Evolutionary conservation across 2,113 vertebrate species (phyloP).

Genomic region (Bothrops jararaca): DNA sequence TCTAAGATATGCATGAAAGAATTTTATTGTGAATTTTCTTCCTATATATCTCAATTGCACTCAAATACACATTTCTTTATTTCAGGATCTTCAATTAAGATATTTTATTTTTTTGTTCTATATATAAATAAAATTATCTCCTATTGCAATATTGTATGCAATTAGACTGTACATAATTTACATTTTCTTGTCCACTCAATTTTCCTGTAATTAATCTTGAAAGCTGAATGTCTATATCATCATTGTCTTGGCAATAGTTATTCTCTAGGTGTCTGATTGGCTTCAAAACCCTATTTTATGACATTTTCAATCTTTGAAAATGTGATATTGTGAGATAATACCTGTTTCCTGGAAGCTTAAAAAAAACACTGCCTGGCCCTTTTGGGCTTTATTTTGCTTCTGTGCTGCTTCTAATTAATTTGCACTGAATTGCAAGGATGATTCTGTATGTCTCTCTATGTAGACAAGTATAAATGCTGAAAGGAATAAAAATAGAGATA

Average conservation of each 20-base stretch:
- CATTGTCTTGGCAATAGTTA: constrained; percentile 24
- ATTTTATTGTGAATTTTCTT: neutral
- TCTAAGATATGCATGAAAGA: neutral
- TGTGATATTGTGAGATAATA: neutral
- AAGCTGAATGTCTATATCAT: constrained; percentile 12
- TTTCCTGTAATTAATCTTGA: constrained; percentile 24
- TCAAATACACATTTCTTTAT: neutral
- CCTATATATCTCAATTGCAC: neutral
- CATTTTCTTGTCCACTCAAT: constrained; percentile 1
- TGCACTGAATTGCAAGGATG: constrained; percentile 20
- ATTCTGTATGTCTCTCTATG: neutral
- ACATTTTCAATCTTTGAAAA: constrained; percentile 24
- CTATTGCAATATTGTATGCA: constrained; percentile 8
- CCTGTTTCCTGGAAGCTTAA: constrained; percentile 5
- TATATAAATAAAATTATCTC: constrained; percentile 2
- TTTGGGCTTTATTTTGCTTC: constrained; percentile 7
- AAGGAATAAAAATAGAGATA: neutral
- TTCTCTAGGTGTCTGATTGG: neutral
- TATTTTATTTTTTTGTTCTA: neutral
- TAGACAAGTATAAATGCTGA: neutral
- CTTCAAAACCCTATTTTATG: constrained; percentile 23
- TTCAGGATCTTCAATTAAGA: neutral
- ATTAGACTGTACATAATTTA: constrained; percentile 14
- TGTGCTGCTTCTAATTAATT: constrained; percentile 44
- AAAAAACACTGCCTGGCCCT: neutral